Conservation (phyloP, 2,797 vertebrate genomes). For the Anguilla obscura region DNA sequence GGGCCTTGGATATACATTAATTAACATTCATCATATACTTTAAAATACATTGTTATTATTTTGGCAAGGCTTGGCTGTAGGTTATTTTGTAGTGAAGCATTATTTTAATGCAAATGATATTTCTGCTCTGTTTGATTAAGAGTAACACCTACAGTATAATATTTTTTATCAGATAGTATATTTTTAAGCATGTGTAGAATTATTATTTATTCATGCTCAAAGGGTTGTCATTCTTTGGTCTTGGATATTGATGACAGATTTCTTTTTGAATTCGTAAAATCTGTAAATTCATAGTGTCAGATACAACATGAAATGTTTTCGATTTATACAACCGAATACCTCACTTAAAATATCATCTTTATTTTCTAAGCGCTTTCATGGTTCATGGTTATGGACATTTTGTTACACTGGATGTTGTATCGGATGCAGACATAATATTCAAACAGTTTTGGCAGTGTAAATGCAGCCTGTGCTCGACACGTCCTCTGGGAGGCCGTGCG, state of each 20-base stretch:
- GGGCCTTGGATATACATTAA: too few species aligned
- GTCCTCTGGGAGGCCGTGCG: background rate
- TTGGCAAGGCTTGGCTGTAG: too few species aligned
- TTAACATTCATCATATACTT: too few species aligned
- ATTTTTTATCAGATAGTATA: too few species aligned
- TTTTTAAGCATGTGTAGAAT: too few species aligned
- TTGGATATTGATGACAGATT: background rate
- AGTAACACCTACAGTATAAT: too few species aligned
- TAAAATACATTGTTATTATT: too few species aligned
- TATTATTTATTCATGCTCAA: background rate
- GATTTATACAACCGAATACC: background rate
- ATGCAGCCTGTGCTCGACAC: background rate
- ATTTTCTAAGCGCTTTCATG: background rate
- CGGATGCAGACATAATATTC: background rate
- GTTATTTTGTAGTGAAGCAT: too few species aligned
- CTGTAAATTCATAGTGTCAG: background rate
- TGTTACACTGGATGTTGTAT: background rate
- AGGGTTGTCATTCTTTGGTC: background rate
- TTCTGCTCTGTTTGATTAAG: too few species aligned
- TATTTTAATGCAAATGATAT: too few species aligned
- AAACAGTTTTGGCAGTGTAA: background rate
- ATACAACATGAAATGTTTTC: background rate
- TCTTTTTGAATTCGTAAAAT: background rate
- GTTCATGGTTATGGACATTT: background rate
- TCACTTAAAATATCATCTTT: background rate